Evolutionary conservation across 2,797 vertebrate species (phyloP).

Genomic region (Ctenochaetus hawaiiensis): DNA sequence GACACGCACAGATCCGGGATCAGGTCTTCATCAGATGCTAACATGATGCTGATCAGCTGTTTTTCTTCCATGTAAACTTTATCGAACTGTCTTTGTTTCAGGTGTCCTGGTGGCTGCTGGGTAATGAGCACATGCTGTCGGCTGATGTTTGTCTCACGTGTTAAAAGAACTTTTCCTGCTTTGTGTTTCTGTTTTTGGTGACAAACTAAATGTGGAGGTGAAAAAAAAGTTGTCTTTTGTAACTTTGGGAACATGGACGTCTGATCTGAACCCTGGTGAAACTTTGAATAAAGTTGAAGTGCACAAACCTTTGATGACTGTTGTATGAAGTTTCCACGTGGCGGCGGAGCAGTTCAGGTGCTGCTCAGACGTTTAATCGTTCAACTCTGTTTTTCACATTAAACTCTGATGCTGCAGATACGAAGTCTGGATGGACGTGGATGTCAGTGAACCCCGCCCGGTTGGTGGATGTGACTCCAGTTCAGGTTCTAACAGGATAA

Average conservation of each 20-base stretch:
- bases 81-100: background rate
- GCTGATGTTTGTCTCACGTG: conserved; percentile 16
- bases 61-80: no score
- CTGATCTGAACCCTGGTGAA: conserved; percentile 14
- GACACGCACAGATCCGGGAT: background rate
- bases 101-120: conserved; percentile 35
- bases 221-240: conserved; percentile 25
- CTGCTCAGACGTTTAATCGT: no score
- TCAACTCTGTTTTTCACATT: no score
- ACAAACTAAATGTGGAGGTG: conserved; percentile 2
- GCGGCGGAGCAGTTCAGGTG: no score
- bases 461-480: no score
- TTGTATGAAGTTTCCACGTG: background rate
- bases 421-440: no score
- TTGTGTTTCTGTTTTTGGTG: conserved; percentile 31
- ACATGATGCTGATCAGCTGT: background rate
- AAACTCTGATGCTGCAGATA: no score
- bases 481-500: no score
- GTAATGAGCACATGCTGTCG: conserved; percentile 18
- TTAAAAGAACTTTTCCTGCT: conserved; percentile 24
- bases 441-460: no score
- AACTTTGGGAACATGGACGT: conserved; percentile 36
- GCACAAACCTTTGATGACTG: conserved; percentile 2
- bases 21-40: background rate
- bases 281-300: conserved; percentile 76